Evolutionary conservation across 2,888 invertebrate genomes (phyloP).

Genomic region (Podotricha telesiphe): DNA sequence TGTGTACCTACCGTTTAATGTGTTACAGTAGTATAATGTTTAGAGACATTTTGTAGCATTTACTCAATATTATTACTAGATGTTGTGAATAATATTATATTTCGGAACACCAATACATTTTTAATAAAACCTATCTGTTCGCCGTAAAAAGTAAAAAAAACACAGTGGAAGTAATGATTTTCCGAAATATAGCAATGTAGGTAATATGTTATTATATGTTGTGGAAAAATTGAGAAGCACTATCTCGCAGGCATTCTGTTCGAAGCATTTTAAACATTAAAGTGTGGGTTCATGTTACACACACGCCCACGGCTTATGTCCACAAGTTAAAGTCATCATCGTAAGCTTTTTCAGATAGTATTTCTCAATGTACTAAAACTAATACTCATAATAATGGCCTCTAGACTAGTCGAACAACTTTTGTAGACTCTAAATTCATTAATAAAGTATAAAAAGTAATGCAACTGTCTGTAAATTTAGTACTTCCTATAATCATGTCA

Average conservation of each 20-base stretch:
- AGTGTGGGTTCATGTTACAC: slow-evolving; percentile 10
- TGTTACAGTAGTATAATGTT: slow-evolving; percentile 1
- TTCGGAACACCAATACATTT: background rate
- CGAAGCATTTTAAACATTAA: background rate
- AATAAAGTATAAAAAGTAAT: slow-evolving; percentile 22
- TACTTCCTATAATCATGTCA: background rate
- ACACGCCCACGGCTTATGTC: too few relatives aligned
- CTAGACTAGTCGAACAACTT: slow-evolving; percentile 14
- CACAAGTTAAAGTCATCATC: background rate
- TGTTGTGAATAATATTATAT: slow-evolving; percentile 6
- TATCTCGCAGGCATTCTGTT: background rate
- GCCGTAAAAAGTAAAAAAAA: too few relatives aligned
- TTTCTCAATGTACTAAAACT: slow-evolving; percentile 14
- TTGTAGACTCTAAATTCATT: slow-evolving; percentile 2
- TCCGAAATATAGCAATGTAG: background rate
- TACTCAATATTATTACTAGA: slow-evolving; percentile 10
- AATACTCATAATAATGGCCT: slow-evolving; percentile 3
- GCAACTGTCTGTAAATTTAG: slow-evolving; percentile 17
- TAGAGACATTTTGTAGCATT: slow-evolving; percentile 25
- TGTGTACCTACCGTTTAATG: background rate
- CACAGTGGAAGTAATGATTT: background rate
- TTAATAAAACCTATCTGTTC: background rate
- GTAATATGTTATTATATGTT: background rate
- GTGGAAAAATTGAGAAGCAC: slow-evolving; percentile 16
- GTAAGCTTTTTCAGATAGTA: slow-evolving; percentile 8